Evolutionary conservation across 2,797 vertebrate species (phyloP).

Genomic region (Glossophaga mutica): DNA sequence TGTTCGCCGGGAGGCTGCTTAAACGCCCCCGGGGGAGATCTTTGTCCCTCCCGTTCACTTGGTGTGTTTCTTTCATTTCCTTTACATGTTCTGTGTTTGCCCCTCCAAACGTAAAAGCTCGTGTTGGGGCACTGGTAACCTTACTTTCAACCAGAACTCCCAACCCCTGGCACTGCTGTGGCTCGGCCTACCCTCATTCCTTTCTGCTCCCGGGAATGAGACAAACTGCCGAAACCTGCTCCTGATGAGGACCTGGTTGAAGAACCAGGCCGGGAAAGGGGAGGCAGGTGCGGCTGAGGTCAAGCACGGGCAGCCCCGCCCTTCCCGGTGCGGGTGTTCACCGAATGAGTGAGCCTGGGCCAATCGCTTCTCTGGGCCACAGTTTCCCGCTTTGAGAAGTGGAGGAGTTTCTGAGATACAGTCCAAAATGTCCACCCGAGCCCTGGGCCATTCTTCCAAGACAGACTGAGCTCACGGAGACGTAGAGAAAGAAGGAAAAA

Average conservation of each 20-base stretch:
- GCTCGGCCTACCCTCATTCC: neutral
- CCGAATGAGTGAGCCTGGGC: neutral
- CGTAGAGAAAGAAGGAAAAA: neutral
- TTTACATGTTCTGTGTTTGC: neutral
- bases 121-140: neutral
- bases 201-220: neutral
- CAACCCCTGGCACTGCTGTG: neutral
- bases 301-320: neutral
- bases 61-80: neutral
- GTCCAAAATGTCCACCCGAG: neutral
- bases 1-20: neutral
- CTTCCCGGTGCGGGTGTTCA: fast-evolving
- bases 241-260: neutral
- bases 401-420: neutral
- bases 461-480: neutral
- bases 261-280: neutral
- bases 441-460: neutral
- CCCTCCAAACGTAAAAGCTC: neutral
- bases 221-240: neutral
- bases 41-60: neutral
- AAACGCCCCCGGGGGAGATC: neutral
- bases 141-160: neutral
- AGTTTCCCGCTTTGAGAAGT: neutral
- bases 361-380: neutral
- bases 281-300: neutral